Evolutionary conservation across 2,888 invertebrate species (phyloP).

Genomic region (Lepidochitona cinerea): DNA sequence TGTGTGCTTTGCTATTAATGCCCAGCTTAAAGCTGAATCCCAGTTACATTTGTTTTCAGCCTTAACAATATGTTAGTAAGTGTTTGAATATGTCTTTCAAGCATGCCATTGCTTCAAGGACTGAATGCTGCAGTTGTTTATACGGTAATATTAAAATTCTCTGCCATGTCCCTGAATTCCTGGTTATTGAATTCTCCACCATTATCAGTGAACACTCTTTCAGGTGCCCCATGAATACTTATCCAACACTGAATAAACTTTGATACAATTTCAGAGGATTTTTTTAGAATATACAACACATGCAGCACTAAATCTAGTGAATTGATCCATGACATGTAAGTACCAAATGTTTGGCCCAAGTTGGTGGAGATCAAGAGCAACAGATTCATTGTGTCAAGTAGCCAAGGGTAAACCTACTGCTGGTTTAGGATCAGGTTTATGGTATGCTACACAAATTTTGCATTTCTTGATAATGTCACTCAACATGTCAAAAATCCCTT

Average conservation of each 20-base stretch:
- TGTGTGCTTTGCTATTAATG: slow-evolving; percentile 7
- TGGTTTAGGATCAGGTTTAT: slow-evolving; percentile 15
- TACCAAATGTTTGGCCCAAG: slow-evolving; percentile 8
- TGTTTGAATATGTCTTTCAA: slow-evolving; percentile 13
- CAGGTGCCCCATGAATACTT: too few species aligned
- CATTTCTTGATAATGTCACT: slow-evolving; percentile 18
- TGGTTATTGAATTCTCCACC: slow-evolving; percentile 13
- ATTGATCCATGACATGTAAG: slow-evolving; percentile 13
- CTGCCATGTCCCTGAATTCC: slow-evolving; percentile 6
- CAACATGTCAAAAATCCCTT: slow-evolving; percentile 13
- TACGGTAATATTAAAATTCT: slow-evolving; percentile 13
- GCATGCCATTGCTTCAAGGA: slow-evolving; percentile 26
- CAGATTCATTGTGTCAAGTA: slow-evolving; percentile 29
- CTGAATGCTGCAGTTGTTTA: slow-evolving; percentile 6
- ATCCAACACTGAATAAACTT: too few species aligned
- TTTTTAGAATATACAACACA: too few species aligned
- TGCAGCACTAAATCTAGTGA: slow-evolving; percentile 8
- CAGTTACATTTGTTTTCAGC: background rate
- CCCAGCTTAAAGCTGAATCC: slow-evolving; percentile 9
- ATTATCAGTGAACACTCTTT: slow-evolving; percentile 13
- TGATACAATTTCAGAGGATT: too few species aligned
- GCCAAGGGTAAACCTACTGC: slow-evolving; percentile 13
- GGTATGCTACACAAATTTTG: slow-evolving; percentile 12
- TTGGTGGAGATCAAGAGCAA: slow-evolving; percentile 32
- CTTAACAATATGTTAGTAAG: slow-evolving; percentile 11